These are phyloP conservation scores for Paramuricea clavata DNA, from an alignment of 92 coral and sea anemone genomes.

Conservation along the genomic window DNA sequence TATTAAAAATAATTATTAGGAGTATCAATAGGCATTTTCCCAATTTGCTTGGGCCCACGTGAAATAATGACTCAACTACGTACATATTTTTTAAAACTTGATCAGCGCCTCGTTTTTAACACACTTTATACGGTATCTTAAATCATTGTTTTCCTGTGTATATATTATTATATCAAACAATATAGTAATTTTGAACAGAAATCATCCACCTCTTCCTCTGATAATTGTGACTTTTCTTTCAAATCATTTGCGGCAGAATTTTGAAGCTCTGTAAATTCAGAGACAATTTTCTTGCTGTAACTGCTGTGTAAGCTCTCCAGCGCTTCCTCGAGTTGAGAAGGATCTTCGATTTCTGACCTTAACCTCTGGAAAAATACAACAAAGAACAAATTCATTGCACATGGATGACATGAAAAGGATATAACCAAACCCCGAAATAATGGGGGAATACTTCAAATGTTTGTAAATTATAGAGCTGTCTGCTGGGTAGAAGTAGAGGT, in stretches of 20 bases:
- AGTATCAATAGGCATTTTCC: too few relatives aligned
- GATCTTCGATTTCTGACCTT: constrained; percentile 74
- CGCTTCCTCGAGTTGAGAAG: constrained; percentile 81
- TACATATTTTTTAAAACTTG: too few relatives aligned
- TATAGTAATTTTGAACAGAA: neutral
- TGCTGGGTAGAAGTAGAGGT: too few relatives aligned
- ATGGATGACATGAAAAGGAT: too few relatives aligned
- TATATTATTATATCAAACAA: neutral
- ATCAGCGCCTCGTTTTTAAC: too few relatives aligned
- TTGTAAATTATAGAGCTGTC: too few relatives aligned
- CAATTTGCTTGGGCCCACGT: too few relatives aligned
- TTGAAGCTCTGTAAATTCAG: constrained; percentile 82
- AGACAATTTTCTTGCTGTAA: constrained; percentile 87
- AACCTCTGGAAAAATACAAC: constrained; percentile 67
- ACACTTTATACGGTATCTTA: too few relatives aligned
- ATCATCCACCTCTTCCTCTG: constrained; percentile 85
- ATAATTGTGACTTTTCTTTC: constrained; percentile 73
- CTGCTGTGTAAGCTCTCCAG: constrained; percentile 84
- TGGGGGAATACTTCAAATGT: too few relatives aligned
- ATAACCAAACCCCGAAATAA: too few relatives aligned
- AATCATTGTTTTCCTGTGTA: neutral
- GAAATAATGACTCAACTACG: too few relatives aligned
- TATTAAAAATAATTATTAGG: too few relatives aligned
- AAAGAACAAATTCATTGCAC: neutral
- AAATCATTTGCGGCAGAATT: constrained; percentile 82